Conservation (phyloP, 2,797 vertebrate species). For the Spinus olivaceus region DNA sequence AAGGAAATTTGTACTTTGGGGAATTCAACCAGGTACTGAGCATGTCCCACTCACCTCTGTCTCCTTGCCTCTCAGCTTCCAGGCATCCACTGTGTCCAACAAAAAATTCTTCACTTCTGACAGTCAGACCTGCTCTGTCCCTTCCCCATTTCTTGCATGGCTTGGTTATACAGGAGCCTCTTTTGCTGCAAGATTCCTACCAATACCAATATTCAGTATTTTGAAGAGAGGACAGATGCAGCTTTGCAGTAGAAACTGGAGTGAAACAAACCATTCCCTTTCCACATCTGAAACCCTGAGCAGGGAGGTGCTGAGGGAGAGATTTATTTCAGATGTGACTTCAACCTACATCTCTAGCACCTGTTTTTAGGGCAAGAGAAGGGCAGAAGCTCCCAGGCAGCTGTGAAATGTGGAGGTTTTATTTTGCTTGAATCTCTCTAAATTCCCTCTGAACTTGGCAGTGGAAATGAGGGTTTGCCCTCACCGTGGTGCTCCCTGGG, state of each 20-base stretch:
- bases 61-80: neutral
- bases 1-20: slow-evolving; percentile 93
- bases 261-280: neutral
- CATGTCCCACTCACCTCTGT: neutral
- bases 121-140: neutral
- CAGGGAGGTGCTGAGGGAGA: neutral
- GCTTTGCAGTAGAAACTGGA: rapidly evolving
- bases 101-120: neutral
- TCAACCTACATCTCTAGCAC: neutral
- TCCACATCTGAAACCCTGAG: neutral
- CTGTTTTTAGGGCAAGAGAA: neutral
- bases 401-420: rapidly evolving
- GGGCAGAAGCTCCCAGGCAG: neutral
- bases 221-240: neutral
- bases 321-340: neutral
- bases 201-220: neutral
- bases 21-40: slow-evolving; percentile 85
- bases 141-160: neutral
- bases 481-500: neutral
- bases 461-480: neutral
- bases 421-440: neutral
- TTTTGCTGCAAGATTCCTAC: neutral
- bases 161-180: neutral
- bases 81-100: neutral
- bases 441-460: neutral